A percentile compares a stretch with the other conserved stretches of the same genome.
Evolutionary conservation across 2,888 invertebrate genomes (phyloP).

Genomic region (Morinoia aosen): DNA sequence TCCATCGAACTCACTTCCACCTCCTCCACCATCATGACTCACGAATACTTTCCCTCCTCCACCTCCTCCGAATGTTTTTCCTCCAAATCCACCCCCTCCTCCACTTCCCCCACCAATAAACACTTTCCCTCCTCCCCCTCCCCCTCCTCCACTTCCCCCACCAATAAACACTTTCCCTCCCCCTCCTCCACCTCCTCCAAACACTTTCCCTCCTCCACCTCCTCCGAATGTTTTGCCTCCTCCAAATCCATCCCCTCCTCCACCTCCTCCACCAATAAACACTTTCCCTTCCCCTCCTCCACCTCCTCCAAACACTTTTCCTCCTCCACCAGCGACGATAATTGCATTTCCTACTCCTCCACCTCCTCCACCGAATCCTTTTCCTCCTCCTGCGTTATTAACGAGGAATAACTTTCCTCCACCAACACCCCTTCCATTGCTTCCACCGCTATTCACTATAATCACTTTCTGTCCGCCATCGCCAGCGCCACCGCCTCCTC

Average conservation of each 20-base stretch:
- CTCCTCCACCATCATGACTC: constrained; percentile 43
- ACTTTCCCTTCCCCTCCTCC: constrained; percentile 39
- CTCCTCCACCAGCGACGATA: not conserved
- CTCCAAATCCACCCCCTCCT: not conserved
- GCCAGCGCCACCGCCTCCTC: constrained; percentile 7
- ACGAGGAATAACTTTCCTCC: not conserved
- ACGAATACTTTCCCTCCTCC: constrained; percentile 35
- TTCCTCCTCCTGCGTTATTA: not conserved
- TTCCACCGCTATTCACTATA: not conserved
- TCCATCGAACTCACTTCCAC: not conserved
- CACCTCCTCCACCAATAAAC: constrained; percentile 14
- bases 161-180: not conserved
- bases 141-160: constrained; percentile 21
- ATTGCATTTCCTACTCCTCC: not conserved
- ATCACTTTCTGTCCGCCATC: not conserved
- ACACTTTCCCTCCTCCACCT: not conserved
- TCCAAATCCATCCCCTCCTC: too few relatives aligned
- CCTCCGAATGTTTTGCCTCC: not conserved
- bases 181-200: constrained; percentile 34
- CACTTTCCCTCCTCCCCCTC: not conserved
- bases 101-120: constrained; percentile 26
- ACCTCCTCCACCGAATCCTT: not conserved
- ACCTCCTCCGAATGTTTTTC: not conserved
- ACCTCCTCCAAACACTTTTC: not conserved
- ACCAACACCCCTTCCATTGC: not conserved